phyloP scores from a whole-genome alignment of 2,888 invertebrate genomes.

The Pristionchus exspectatus region DNA sequence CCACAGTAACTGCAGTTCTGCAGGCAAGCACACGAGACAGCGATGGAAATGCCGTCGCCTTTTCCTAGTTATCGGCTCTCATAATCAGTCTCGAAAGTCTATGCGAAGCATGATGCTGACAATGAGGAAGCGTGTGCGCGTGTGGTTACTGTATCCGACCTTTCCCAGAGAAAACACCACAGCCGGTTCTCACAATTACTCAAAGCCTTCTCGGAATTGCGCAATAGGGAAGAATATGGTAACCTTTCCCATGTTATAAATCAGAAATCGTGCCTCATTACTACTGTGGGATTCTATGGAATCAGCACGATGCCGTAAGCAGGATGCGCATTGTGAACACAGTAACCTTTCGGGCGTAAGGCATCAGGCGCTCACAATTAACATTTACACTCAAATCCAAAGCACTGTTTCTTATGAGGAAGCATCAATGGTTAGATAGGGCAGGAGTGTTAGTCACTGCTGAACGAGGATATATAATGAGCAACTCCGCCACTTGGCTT shows the following conservation, averaged over 20 bases:
- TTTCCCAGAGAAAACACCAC: background rate
- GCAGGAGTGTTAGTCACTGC: background rate
- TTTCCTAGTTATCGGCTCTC: background rate
- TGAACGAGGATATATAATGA: background rate
- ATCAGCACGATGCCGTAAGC: background rate
- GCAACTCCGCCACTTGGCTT: background rate
- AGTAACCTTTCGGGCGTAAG: background rate
- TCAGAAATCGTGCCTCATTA: background rate
- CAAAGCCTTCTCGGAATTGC: background rate
- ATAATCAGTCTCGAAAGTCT: background rate
- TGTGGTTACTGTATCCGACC: background rate
- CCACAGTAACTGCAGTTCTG: background rate
- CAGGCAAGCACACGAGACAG: background rate
- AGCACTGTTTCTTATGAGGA: background rate
- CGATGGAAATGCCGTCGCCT: background rate
- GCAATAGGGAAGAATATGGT: background rate
- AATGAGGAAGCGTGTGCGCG: background rate
- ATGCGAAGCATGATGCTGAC: background rate
- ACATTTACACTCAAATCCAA: background rate
- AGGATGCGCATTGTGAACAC: background rate
- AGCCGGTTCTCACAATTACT: background rate
- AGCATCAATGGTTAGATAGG: too few species aligned
- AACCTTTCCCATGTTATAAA: background rate
- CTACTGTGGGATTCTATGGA: background rate
- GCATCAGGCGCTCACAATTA: background rate